Conservation (phyloP, 2,888 invertebrate genomes). For the Tetheella fluctuosa region DNA sequence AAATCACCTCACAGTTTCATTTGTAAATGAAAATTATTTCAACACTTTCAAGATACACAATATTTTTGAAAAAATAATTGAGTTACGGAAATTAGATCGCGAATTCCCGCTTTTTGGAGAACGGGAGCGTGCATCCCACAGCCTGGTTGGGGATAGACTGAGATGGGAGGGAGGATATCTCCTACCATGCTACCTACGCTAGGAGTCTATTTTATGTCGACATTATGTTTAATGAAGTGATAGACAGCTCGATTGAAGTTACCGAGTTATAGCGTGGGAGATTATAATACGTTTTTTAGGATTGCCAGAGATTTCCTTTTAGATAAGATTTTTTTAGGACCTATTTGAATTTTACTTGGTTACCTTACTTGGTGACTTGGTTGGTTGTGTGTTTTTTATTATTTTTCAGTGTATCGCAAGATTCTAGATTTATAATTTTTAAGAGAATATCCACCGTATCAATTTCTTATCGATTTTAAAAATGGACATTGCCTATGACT, state of each 20-base stretch:
- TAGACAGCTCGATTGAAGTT: conserved; percentile 37
- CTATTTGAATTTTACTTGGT: background rate
- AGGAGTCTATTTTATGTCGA: conserved; percentile 17
- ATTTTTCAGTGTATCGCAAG: too few species aligned
- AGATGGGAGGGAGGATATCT: conserved; percentile 30
- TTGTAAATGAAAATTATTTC: background rate
- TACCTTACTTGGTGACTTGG: too few species aligned
- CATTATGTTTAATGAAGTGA: conserved; percentile 38
- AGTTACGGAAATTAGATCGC: conserved; percentile 36
- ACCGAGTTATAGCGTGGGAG: conserved; percentile 19
- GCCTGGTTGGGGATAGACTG: conserved; percentile 28
- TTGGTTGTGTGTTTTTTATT: too few species aligned
- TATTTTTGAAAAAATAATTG: conserved; percentile 3
- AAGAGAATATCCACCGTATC: too few species aligned
- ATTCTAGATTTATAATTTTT: too few species aligned
- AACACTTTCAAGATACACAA: background rate
- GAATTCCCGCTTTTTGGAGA: conserved; percentile 41
- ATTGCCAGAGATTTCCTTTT: conserved; percentile 29
- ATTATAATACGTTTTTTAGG: conserved; percentile 8
- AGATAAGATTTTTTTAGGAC: background rate
- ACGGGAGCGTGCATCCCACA: conserved; percentile 34
- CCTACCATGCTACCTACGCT: background rate
- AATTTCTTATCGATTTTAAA: too few species aligned
- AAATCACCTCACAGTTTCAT: background rate
- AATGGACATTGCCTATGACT: too few species aligned